phyloP scores from a whole-genome alignment of 2,113 vertebrate genomes.

The Ophiodon elongatus region DNA sequence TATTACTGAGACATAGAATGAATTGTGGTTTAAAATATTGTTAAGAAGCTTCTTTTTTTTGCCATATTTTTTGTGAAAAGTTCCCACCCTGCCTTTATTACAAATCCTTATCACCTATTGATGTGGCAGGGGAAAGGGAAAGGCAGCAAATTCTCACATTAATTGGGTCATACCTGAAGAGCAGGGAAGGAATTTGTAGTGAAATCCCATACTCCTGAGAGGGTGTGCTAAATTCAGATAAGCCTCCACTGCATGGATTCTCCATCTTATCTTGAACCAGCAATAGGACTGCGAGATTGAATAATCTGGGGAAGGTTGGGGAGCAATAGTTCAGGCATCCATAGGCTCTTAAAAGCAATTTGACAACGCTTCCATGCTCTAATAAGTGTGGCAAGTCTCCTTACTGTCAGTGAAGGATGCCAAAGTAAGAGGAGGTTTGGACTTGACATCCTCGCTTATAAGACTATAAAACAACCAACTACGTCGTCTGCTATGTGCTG shows the following conservation, averaged over 20 bases:
- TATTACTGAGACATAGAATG: neutral
- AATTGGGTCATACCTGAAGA: conserved; percentile 86
- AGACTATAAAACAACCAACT: conserved; percentile 56
- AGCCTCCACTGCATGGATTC: conserved; percentile 83
- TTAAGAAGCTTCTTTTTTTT: neutral
- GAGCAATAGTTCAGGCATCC: conserved; percentile 82
- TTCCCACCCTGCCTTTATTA: conserved; percentile 43
- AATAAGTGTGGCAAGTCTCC: conserved; percentile 70
- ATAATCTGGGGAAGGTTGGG: conserved; percentile 80
- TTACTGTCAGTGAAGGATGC: conserved; percentile 50
- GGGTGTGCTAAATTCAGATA: conserved; percentile 84
- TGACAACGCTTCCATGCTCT: conserved; percentile 78
- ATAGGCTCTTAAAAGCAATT: conserved; percentile 81
- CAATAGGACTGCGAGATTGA: conserved; percentile 84
- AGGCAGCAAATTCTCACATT: conserved; percentile 76
- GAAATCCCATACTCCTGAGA: conserved; percentile 83
- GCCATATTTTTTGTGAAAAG: conserved; percentile 48
- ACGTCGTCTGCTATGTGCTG: conserved; percentile 2
- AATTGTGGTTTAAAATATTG: neutral
- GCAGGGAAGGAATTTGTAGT: conserved; percentile 73
- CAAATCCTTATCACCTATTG: conserved; percentile 76
- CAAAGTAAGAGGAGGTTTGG: conserved; percentile 51
- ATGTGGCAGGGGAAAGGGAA: conserved; percentile 66
- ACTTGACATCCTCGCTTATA: conserved; percentile 51
- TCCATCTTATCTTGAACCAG: conserved; percentile 83